Base-by-base conservation (phyloP, 2,888 invertebrate species). In the Tuta absoluta region DNA sequence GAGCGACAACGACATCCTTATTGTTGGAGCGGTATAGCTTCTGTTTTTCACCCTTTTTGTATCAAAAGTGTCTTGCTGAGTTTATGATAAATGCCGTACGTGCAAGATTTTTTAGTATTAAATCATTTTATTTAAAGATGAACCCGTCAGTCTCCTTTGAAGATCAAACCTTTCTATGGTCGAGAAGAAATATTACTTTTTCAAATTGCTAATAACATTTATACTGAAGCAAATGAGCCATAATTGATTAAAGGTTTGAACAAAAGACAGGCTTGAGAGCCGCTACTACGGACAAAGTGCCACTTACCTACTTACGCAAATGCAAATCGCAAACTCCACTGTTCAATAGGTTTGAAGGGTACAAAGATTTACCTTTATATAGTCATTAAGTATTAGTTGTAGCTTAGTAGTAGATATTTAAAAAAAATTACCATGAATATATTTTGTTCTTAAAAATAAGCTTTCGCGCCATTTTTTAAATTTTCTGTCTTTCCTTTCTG, bases 1-100 rank as follows among this genome's bases (percentile, higher is more conserved):
- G 78, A 74, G 77, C 77, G 79, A 75, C 77, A 76, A 82, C 78
- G 79, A 75, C 76, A 76, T 79, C 77, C 80, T 79, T 80, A 82
- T 79, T 81, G 77, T 79, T 72, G 69, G 70, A 70, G 73, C 74
- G 73, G 63, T 61, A 63, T 63, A 72, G 75, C 74, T 76, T 72
- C 69, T 70, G 64, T 69, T 62, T 66, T 69, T 68, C 33, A 62
- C 65, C 63, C 66, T 66, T 23, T 61, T 48, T 61, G 11, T 19
- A 24, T 21, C 41, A 41, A 58, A 28, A 19, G n/a, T n/a, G 14
- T n/a, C 24, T 53, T 53, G 3, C 12, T 49, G 7, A 24, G n/a
- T 56, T 56, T 28, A n/a, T 11, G 56, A 56, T 56, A 24, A 7
- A 28, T 8, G 14, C 12, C n/a, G 10, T 10, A 33, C 12, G 8